Evolutionary conservation across 2,888 invertebrate genomes (phyloP).

Genomic region (Coenonympha glycerion): DNA sequence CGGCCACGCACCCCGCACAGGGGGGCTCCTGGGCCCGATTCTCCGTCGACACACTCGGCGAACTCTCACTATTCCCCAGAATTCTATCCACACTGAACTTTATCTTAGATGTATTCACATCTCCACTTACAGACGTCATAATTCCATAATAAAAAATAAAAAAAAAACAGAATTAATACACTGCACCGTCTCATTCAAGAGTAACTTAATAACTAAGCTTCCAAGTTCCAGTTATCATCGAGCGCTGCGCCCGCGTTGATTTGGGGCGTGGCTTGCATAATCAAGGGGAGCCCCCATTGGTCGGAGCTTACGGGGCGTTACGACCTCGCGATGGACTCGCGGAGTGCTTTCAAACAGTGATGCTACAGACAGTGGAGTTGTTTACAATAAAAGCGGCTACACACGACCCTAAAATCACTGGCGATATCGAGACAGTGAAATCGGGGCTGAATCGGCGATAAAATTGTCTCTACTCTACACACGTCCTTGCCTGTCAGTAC

Average conservation of each 20-base stretch:
- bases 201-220: slow-evolving; percentile 61
- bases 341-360: slow-evolving; percentile 50
- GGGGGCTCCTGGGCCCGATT: slow-evolving; percentile 57
- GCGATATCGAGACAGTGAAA: no score
- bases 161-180: slow-evolving; percentile 10
- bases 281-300: slow-evolving; percentile 49
- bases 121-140: slow-evolving; percentile 63
- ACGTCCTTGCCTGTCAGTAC: no score
- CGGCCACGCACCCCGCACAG: slow-evolving; percentile 80
- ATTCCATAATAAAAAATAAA: slow-evolving; percentile 27
- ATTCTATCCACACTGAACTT: slow-evolving; percentile 85
- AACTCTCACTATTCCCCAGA: slow-evolving; percentile 66
- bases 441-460: no score
- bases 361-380: slow-evolving; percentile 63
- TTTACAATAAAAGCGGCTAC: no score
- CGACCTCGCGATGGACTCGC: slow-evolving; percentile 43
- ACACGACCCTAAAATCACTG: no score
- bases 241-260: slow-evolving; percentile 50
- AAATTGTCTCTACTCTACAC: no score
- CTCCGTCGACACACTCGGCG: slow-evolving; percentile 32
- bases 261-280: slow-evolving; percentile 53
- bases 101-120: slow-evolving; percentile 57
- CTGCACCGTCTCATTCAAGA: slow-evolving; percentile 38
- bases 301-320: slow-evolving; percentile 45
- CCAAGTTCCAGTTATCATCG: slow-evolving; percentile 37